Conservation (phyloP, 2,113 vertebrate genomes). For the Aplodontia rufa region DNA sequence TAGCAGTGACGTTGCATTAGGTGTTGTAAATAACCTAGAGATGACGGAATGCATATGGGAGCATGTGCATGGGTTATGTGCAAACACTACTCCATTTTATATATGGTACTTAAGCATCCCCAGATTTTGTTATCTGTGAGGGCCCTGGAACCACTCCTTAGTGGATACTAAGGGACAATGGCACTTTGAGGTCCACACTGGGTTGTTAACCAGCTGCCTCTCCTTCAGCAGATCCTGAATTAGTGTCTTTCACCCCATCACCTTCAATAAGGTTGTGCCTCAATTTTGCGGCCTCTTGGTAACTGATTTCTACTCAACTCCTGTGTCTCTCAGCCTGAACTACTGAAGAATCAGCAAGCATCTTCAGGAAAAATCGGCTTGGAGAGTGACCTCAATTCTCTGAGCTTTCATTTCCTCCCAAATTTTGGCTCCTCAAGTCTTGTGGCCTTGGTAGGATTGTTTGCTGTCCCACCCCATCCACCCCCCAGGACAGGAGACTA, state of each 20-base stretch:
- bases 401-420: not conserved
- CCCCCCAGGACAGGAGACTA: too few species aligned
- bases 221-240: not conserved
- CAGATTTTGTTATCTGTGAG: too few species aligned
- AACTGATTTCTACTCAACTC: not conserved
- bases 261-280: not conserved
- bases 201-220: not conserved
- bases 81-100: accelerated
- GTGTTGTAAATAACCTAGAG: not conserved
- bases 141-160: not conserved
- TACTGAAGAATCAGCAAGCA: not conserved
- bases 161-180: not conserved
- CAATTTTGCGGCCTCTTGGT: not conserved
- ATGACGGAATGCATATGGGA: not conserved
- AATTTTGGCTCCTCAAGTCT: too few species aligned
- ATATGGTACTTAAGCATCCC: not conserved
- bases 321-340: not conserved
- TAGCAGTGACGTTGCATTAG: too few species aligned
- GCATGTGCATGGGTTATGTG: too few species aligned
- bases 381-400: not conserved
- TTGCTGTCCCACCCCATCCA: too few species aligned
- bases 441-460: too few species aligned
- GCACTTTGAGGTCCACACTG: not conserved
- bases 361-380: not conserved
- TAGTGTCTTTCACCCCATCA: not conserved